Conservation (phyloP, 2,888 invertebrate species). For the Zaprionus obscuricornis region DNA sequence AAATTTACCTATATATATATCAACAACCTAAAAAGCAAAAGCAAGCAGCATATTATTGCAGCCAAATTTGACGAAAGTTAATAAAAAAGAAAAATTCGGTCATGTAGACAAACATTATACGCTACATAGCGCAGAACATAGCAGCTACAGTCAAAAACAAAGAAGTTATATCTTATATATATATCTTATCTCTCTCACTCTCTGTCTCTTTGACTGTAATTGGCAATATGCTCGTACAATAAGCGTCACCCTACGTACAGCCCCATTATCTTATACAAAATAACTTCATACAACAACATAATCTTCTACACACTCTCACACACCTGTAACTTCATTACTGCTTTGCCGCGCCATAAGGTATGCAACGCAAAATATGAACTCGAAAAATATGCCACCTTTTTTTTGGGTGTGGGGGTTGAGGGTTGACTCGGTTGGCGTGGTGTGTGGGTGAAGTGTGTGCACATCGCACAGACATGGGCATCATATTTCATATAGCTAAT, state of each 20-base stretch:
- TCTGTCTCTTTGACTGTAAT: too few species aligned
- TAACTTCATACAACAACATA: background rate
- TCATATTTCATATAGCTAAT: too few species aligned
- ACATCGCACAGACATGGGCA: slow-evolving; percentile 44
- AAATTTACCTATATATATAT: too few species aligned
- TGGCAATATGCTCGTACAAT: slow-evolving; percentile 3
- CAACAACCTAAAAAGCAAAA: slow-evolving; percentile 23
- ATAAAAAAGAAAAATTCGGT: too few species aligned
- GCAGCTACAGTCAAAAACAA: background rate
- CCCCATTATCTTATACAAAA: slow-evolving; percentile 2
- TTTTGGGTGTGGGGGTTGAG: background rate
- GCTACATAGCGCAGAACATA: too few species aligned
- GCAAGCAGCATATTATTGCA: background rate
- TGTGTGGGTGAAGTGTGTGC: too few species aligned
- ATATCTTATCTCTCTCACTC: too few species aligned
- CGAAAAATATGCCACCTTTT: slow-evolving; percentile 49
- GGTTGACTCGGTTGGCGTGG: too few species aligned
- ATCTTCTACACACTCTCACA: slow-evolving; percentile 1
- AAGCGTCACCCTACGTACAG: background rate
- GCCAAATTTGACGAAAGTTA: background rate
- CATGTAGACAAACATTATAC: too few species aligned
- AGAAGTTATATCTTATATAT: too few species aligned
- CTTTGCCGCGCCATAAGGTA: slow-evolving; percentile 49
- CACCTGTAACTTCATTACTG: slow-evolving; percentile 74
- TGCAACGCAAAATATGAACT: slow-evolving; percentile 59